Conservation (phyloP, 2,797 vertebrate genomes). For the Poecilia picta region DNA sequence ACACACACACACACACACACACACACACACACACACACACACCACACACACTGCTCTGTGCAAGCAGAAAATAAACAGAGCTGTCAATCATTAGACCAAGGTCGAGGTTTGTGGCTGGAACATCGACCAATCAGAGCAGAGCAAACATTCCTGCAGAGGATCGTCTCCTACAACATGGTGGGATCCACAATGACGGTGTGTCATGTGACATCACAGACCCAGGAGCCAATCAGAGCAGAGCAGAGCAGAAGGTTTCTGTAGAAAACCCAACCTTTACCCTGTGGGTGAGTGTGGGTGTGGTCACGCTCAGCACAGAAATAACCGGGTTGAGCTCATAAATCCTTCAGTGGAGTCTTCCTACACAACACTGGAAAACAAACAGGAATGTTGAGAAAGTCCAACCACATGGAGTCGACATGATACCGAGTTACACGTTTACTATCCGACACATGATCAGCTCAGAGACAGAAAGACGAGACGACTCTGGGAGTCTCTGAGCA, state of each 20-base stretch:
- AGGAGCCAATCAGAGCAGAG: slow-evolving; percentile 9
- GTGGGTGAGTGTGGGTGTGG: slow-evolving; percentile 28
- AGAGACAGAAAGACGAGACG: background rate
- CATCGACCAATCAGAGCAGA: slow-evolving; percentile 31
- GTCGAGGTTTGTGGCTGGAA: slow-evolving; percentile 18
- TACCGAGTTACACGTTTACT: background rate
- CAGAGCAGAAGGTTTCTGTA: background rate
- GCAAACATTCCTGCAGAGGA: background rate
- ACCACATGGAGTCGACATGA: background rate
- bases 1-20: background rate
- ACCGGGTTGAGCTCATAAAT: slow-evolving; percentile 21
- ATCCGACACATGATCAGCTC: background rate
- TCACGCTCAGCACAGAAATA: slow-evolving; percentile 25
- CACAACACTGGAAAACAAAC: background rate
- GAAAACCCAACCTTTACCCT: slow-evolving; percentile 40
- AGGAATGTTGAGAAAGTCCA: slow-evolving; percentile 24
- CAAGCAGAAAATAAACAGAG: slow-evolving; percentile 13
- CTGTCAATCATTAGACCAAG: slow-evolving; percentile 54
- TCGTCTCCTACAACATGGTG: background rate
- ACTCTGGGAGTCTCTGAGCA: background rate
- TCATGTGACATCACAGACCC: background rate
- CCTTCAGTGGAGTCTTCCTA: slow-evolving; percentile 23
- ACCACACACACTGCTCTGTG: slow-evolving; percentile 5
- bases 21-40: background rate
- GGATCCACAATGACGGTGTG: background rate